Conservation (phyloP, 2,888 invertebrate genomes). For the Tenthredo scrophulariae region DNA sequence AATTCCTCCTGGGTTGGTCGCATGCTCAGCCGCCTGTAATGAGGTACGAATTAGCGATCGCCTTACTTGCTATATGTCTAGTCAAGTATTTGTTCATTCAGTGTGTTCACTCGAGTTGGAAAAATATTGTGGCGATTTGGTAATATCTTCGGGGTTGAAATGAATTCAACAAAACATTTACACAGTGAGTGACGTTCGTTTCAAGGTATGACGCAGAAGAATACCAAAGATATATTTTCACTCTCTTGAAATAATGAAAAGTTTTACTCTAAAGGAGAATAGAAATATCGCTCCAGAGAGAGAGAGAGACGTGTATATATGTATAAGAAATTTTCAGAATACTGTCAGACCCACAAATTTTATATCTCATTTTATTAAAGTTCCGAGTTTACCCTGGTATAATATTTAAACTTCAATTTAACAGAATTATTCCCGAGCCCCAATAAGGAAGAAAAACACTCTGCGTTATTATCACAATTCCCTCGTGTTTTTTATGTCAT, state of each 20-base stretch:
- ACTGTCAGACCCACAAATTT: not conserved
- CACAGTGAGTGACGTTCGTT: not conserved
- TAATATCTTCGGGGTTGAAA: not conserved
- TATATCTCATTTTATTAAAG: not conserved
- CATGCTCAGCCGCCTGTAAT: constrained; percentile 93
- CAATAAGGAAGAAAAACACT: not conserved
- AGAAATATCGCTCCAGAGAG: not conserved
- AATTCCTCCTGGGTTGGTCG: constrained; percentile 98
- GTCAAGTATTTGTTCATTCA: constrained; percentile 18
- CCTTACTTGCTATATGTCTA: too few species aligned
- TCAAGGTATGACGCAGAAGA: not conserved
- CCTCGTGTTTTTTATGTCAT: not conserved
- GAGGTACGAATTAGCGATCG: constrained; percentile 45
- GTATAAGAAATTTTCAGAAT: not conserved
- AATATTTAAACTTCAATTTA: not conserved
- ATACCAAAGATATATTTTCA: not conserved
- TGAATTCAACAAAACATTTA: not conserved
- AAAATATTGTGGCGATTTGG: not conserved
- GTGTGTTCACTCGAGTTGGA: not conserved
- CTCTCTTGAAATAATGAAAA: not conserved
- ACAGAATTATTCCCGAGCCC: not conserved
- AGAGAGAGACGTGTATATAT: not conserved
- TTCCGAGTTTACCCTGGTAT: not conserved
- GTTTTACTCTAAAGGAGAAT: not conserved
- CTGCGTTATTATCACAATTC: not conserved